Evolutionary conservation across 2,888 invertebrate species (phyloP), one percentile per base, ranked within the genome.

Genomic region (Lithophane ornitopus): DNA sequence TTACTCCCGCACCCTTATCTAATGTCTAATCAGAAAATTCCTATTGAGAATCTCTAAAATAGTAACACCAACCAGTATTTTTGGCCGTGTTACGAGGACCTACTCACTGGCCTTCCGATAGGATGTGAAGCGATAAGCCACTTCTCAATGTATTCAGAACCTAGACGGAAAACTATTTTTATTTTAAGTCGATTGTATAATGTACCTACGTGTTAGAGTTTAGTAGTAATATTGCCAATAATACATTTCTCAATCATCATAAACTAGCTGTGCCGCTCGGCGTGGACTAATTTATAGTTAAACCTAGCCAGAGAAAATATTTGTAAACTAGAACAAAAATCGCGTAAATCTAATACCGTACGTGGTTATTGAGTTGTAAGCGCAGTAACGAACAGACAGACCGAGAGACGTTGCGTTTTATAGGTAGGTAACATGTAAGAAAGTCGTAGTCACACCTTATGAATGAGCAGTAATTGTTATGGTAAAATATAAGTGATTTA

Each of bases 301-400:
- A 76, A 70, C 22, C 26, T 72, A 49, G n/a, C 26, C 12, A 73
- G 81, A 74, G 74, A 73, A 63, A 52, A 81, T 81, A 58, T 58
- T 49, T 39, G 26, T 44, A 52, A 81, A 63, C 44, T 78, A 80
- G 81, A 65, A 80, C 80, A 77, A 80, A 80, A 77, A 80, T 77
- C 56, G 80, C 63, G 73, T 77, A 80, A 80, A 80, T 58, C 63
- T 74, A 73, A 77, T 63, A 80, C 80, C 72, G 71, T 76, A 63
- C 54, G 80, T 80, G 80, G 73, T 44, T 49, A 80, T 73, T 41
- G 74, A 77, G 62, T 74, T 63, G 63, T 58, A 52, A 63, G 81
- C 16, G 62, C 56, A 58, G 49, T 78, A 81, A 81, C 77, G 81
- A 74, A 81, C 63, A 54, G 49, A 74, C 26, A 58, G 12, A 74